phyloP scores from a whole-genome alignment of 2,797 vertebrate species.

The Danio jaintianensis region DNA sequence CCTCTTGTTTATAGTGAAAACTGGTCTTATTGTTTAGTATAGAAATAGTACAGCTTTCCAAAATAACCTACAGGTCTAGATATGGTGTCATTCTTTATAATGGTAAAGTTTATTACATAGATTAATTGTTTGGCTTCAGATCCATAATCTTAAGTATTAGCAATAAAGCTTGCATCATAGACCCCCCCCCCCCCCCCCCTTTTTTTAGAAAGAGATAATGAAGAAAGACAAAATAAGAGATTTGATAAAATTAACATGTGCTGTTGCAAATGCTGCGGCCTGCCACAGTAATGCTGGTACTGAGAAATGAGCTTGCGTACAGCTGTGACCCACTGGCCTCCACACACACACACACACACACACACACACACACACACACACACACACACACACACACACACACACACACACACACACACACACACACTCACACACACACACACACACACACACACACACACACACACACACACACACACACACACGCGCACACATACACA shows the following conservation, averaged over 20 bases:
- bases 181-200: conserved; percentile 8
- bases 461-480: conserved; percentile 46
- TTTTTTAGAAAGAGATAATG: conserved; percentile 9
- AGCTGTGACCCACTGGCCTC: conserved; percentile 57
- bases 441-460: conserved; percentile 46
- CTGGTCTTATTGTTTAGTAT: not conserved
- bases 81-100: not conserved
- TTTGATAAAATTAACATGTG: conserved; percentile 44
- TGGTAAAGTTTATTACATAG: not conserved
- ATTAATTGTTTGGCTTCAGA: not conserved
- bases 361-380: conserved; percentile 52
- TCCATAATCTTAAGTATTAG: not conserved
- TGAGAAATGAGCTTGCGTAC: conserved; percentile 67
- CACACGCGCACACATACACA: conserved; percentile 48
- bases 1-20: too few species aligned
- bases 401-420: conserved; percentile 46
- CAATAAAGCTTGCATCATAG: not conserved
- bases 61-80: not conserved
- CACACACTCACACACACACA: conserved; percentile 46
- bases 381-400: conserved; percentile 30
- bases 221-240: not conserved
- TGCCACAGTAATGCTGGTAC: conserved; percentile 36
- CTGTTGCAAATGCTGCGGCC: conserved; percentile 43
- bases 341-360: conserved; percentile 44
- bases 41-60: not conserved